Evolutionary conservation across 2,797 vertebrate species (phyloP).

Genomic region (Parauchenoglanis ngamensis): DNA sequence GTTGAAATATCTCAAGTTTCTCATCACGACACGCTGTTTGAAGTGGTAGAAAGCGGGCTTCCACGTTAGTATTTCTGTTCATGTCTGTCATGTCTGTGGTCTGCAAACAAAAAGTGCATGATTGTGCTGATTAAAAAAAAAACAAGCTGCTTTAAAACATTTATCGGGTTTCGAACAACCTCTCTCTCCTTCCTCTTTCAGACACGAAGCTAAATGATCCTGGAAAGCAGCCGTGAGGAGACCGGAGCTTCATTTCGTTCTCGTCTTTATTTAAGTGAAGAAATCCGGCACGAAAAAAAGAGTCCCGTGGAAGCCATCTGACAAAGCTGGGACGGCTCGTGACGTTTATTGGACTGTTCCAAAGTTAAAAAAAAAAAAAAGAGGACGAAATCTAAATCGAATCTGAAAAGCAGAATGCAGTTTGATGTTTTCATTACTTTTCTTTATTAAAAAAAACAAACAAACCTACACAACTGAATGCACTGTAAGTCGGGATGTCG

Average conservation of each 20-base stretch:
- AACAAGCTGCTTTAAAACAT: background rate
- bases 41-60: background rate
- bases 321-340: background rate
- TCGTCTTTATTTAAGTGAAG: conserved; percentile 62
- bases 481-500: conserved; percentile 43
- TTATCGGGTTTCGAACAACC: background rate
- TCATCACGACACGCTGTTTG: too few species aligned
- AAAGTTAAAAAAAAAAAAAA: background rate
- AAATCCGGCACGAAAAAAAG: conserved; percentile 46
- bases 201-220: conserved; percentile 50
- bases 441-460: background rate
- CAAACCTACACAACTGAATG: conserved; percentile 47
- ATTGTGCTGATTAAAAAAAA: background rate
- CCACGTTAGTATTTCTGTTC: background rate
- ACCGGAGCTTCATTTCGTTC: conserved; percentile 51
- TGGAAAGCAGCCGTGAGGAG: conserved; percentile 41
- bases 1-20: background rate
- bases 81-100: background rate
- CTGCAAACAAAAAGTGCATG: background rate
- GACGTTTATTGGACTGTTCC: conserved; percentile 47
- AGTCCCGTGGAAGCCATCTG: conserved; percentile 17
- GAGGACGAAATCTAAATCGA: background rate
- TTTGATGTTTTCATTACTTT: conserved; percentile 50
- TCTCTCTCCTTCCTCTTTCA: conserved; percentile 32
- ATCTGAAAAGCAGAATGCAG: conserved; percentile 56